Percentiles rank a stretch among this genome's conserved stretches.
These are phyloP conservation scores for Mionectes macconnelli DNA, from an alignment of 2,113 vertebrate genomes.

Conservation along the genomic window DNA sequence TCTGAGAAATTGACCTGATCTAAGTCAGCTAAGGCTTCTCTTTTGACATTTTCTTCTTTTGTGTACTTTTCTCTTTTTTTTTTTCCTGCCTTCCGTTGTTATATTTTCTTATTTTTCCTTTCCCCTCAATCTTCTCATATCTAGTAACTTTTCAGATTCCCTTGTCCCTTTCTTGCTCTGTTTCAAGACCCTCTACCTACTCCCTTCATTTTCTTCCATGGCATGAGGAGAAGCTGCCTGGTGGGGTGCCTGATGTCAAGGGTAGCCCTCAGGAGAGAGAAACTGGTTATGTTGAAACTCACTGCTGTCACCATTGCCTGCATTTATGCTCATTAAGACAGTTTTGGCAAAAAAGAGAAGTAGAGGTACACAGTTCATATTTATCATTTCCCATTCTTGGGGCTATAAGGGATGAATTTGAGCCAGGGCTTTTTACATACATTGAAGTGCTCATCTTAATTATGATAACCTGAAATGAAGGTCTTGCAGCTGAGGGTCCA, in stretches of 20 bases:
- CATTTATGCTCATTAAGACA: background rate
- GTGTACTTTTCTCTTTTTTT: background rate
- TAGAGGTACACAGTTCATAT: background rate
- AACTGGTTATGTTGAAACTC: background rate
- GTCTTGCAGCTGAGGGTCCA: background rate
- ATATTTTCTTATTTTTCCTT: background rate
- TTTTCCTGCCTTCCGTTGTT: background rate
- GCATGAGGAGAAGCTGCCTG: background rate
- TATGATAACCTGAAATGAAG: background rate
- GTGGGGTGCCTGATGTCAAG: background rate
- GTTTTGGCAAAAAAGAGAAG: background rate
- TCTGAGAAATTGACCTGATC: background rate
- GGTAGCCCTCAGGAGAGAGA: background rate
- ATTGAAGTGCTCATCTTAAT: background rate
- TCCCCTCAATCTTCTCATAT: background rate
- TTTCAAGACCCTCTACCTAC: background rate
- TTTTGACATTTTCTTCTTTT: background rate
- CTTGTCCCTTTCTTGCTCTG: background rate
- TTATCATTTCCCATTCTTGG: background rate
- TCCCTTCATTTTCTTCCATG: background rate
- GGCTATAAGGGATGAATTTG: background rate
- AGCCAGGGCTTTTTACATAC: background rate
- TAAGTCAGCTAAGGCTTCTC: background rate
- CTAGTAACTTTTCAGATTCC: background rate
- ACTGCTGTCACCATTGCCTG: background rate